Evolutionary conservation across 2,113 vertebrate genomes (phyloP).

Genomic region (Syngnathoides biaculeatus): DNA sequence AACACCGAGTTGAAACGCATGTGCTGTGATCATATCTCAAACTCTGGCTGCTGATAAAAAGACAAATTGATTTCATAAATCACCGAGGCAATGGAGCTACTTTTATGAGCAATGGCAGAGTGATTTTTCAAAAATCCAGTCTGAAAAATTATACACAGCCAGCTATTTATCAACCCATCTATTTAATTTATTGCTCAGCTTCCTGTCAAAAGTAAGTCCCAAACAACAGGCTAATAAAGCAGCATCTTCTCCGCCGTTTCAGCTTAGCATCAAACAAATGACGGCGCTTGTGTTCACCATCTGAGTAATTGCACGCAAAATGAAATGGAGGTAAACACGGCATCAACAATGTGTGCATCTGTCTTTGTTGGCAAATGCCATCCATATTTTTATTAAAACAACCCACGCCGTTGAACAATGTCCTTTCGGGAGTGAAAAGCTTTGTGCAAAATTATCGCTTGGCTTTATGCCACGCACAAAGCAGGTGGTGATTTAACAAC

Average conservation of each 20-base stretch:
- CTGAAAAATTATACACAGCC: slow-evolving; percentile 55
- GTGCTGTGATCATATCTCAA: slow-evolving; percentile 60
- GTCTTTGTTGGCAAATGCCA: slow-evolving; percentile 38
- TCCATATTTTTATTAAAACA: slow-evolving; percentile 39
- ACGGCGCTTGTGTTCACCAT: slow-evolving; percentile 50
- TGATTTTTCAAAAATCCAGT: slow-evolving; percentile 56
- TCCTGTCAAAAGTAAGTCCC: slow-evolving; percentile 56
- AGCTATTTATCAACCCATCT: slow-evolving; percentile 70
- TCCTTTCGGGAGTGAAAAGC: slow-evolving; percentile 27
- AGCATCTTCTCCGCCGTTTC: slow-evolving; percentile 46
- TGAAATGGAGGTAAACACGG: slow-evolving; percentile 50
- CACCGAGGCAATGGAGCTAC: slow-evolving; percentile 57
- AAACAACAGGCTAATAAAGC: slow-evolving; percentile 62
- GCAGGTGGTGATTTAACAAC: slow-evolving; percentile 21
- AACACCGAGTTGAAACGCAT: slow-evolving; percentile 40
- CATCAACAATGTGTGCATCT: slow-evolving; percentile 50
- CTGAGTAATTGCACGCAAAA: slow-evolving; percentile 65
- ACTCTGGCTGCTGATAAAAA: slow-evolving; percentile 62
- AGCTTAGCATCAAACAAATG: slow-evolving; percentile 46
- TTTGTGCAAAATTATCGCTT: slow-evolving; percentile 34
- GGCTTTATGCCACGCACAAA: slow-evolving; percentile 40
- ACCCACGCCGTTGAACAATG: slow-evolving; percentile 15
- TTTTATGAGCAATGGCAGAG: slow-evolving; percentile 45
- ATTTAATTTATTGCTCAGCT: slow-evolving; percentile 63
- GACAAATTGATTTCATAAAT: slow-evolving; percentile 74